Conservation (phyloP, 2,888 invertebrate species). For the Hoplodrina ambigua region DNA sequence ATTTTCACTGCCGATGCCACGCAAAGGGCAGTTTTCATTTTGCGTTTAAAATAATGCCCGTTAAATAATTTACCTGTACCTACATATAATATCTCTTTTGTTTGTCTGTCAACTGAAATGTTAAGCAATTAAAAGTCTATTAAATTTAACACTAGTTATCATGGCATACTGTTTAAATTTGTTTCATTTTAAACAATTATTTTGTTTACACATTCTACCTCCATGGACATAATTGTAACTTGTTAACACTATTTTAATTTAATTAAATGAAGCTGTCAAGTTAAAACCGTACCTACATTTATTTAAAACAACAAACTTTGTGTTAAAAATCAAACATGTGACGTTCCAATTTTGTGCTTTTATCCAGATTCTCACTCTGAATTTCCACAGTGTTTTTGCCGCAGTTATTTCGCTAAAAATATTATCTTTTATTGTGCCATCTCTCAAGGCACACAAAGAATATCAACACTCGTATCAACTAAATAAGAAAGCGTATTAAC, state of each 20-base stretch:
- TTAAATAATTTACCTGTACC: constrained; percentile 11
- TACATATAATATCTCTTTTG: not conserved
- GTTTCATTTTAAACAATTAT: constrained; percentile 48
- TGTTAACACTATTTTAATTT: constrained; percentile 42
- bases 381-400: constrained; percentile 18
- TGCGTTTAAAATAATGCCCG: not conserved
- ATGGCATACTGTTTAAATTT: constrained; percentile 34
- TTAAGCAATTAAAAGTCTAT: constrained; percentile 44
- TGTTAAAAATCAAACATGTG: not conserved
- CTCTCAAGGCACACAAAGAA: constrained; percentile 51
- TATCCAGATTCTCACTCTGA: constrained; percentile 3
- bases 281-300: constrained; percentile 5
- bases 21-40: not conserved
- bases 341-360: constrained; percentile 2
- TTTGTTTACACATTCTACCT: constrained; percentile 38
- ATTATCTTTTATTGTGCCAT: constrained; percentile 57
- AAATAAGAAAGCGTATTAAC: constrained; percentile 61
- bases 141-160: constrained; percentile 39
- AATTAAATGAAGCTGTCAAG: constrained; percentile 25
- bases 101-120: constrained; percentile 37
- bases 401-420: constrained; percentile 49
- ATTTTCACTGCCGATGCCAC: not conserved
- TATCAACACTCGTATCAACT: constrained; percentile 56
- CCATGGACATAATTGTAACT: constrained; percentile 29
- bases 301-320: not conserved